Percentiles rank a stretch among this genome's conserved stretches.
These are phyloP conservation scores for Sminthurinus aureus DNA, from an alignment of 2,888 invertebrate genomes.

Conservation along the genomic window DNA sequence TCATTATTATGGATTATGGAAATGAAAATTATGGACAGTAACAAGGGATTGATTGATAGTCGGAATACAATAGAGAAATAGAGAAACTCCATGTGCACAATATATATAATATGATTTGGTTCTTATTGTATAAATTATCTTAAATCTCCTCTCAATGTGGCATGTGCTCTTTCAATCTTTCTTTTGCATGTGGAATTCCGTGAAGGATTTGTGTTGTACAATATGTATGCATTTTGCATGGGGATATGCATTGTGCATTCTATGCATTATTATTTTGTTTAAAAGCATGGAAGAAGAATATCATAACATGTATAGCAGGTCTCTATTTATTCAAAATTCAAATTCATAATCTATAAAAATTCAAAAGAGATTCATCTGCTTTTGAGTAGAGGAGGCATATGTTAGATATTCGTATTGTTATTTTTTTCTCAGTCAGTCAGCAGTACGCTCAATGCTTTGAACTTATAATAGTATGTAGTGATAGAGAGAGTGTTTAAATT, in stretches of 20 bases:
- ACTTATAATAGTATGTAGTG: background rate
- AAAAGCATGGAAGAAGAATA: background rate
- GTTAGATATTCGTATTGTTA: background rate
- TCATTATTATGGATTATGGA: slow-evolving; percentile 1
- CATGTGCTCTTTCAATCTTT: background rate
- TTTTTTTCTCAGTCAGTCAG: background rate
- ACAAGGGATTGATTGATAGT: slow-evolving; percentile 21
- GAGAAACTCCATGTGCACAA: too few relatives aligned
- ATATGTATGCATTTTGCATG: background rate
- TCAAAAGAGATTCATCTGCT: background rate
- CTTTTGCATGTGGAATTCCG: background rate
- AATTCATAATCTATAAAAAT: background rate
- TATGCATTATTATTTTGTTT: background rate
- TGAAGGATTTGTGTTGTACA: background rate
- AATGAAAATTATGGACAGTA: slow-evolving; percentile 19
- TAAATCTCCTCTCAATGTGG: background rate
- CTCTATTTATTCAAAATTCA: background rate
- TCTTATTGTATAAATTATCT: too few relatives aligned
- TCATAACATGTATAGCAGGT: background rate
- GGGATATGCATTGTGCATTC: background rate
- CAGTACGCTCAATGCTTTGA: background rate
- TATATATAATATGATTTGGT: too few relatives aligned
- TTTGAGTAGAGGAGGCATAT: background rate
- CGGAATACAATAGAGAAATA: background rate
- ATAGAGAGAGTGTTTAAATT: slow-evolving; percentile 17